A percentile compares a stretch with the other conserved stretches of the same genome.
phyloP scores from a whole-genome alignment of 2,888 invertebrate genomes.

The Lasioglossum oenotherae region DNA sequence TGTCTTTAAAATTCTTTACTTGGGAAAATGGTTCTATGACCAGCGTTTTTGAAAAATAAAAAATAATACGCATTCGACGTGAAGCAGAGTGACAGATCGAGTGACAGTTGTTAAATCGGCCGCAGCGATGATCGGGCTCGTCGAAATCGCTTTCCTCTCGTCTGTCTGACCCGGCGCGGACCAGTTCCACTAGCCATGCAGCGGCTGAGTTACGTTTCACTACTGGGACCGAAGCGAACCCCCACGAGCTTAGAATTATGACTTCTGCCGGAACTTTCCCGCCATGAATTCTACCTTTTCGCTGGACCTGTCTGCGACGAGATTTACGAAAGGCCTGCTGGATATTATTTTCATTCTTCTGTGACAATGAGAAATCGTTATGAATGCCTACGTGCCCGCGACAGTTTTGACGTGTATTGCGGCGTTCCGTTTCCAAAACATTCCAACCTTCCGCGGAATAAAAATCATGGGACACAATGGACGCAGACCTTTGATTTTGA shows the following conservation, averaged over 20 bases:
- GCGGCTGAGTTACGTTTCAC: conserved; percentile 32
- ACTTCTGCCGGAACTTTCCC: conserved; percentile 25
- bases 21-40: too few species aligned
- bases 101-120: conserved; percentile 36
- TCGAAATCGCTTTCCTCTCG: conserved; percentile 18
- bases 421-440: not conserved
- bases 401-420: not conserved
- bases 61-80: conserved; percentile 23
- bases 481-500: not conserved
- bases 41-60: not conserved
- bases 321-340: conserved; percentile 32
- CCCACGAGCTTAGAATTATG: conserved; percentile 28
- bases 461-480: not conserved
- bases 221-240: conserved; percentile 40
- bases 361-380: not conserved
- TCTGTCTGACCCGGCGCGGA: conserved; percentile 7
- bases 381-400: not conserved
- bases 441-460: not conserved
- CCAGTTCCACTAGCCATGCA: conserved; percentile 39
- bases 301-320: not conserved
- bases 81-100: conserved; percentile 26
- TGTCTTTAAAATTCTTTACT: too few species aligned
- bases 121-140: conserved; percentile 2
- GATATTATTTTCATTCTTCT: conserved; percentile 35
- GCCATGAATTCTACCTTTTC: conserved; percentile 38